phyloP scores from a whole-genome alignment of 2,797 vertebrate genomes.

The Onychomys arenicola region DNA sequence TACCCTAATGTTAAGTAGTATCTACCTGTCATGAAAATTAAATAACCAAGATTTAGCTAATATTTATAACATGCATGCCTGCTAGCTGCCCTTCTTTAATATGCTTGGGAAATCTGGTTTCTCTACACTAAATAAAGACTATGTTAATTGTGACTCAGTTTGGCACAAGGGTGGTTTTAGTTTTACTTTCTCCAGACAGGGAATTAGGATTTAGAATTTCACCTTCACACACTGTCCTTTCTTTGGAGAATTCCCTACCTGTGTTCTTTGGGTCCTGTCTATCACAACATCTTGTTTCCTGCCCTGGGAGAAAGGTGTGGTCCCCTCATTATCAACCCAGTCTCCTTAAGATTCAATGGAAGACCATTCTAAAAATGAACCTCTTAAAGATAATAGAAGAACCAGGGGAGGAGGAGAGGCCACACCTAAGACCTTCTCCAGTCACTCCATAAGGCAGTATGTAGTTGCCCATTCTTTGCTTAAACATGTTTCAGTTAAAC shows the following conservation, averaged over 20 bases:
- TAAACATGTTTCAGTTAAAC: constrained; percentile 35
- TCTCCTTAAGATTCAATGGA: background rate
- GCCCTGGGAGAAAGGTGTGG: background rate
- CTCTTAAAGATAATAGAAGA: background rate
- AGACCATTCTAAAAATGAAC: constrained; percentile 7
- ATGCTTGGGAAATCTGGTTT: constrained; percentile 30
- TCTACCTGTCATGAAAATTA: constrained; percentile 47
- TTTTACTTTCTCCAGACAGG: background rate
- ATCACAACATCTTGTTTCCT: background rate
- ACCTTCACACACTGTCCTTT: background rate
- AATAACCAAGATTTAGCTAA: background rate
- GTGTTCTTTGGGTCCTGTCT: background rate
- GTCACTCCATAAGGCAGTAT: background rate
- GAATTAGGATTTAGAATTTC: background rate
- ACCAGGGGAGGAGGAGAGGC: background rate
- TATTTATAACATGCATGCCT: constrained; percentile 24
- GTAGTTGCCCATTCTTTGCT: background rate
- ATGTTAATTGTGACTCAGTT: constrained; percentile 1
- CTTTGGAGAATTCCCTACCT: background rate
- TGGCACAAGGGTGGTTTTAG: constrained; percentile 35
- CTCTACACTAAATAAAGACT: constrained; percentile 15
- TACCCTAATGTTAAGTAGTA: constrained; percentile 12
- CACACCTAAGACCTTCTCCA: background rate
- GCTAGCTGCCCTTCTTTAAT: background rate
- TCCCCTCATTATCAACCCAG: background rate